A percentile compares a stretch with the other conserved stretches of the same genome.
phyloP scores from a whole-genome alignment of 2,888 invertebrate species.

The Gymnocheta viridis region DNA sequence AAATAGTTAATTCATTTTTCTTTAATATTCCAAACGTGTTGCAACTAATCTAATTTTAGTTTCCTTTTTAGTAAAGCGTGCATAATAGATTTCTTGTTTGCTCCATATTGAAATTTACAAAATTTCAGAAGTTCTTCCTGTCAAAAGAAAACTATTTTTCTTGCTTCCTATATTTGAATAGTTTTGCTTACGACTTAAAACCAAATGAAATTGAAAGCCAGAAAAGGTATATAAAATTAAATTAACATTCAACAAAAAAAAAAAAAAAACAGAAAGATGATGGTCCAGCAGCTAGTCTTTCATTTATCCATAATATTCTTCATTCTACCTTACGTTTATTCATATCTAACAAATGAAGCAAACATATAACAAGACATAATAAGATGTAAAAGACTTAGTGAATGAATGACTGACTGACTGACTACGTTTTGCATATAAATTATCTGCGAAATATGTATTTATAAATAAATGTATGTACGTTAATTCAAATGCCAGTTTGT shows the following conservation, averaged over 20 bases:
- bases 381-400: conserved; percentile 9
- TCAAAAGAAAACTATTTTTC: conserved; percentile 6
- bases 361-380: conserved; percentile 29
- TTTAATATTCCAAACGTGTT: not conserved
- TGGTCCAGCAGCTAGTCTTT: conserved; percentile 5
- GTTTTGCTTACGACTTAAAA: conserved; percentile 1
- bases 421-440: conserved; percentile 71
- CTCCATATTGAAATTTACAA: not conserved
- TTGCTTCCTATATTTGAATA: not conserved
- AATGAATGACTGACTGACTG: conserved; percentile 25
- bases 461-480: conserved; percentile 50
- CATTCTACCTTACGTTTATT: not conserved
- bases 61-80: not conserved
- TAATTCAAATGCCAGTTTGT: conserved; percentile 57
- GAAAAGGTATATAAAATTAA: not conserved
- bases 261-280: not conserved
- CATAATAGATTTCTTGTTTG: not conserved
- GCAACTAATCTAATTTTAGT: not conserved
- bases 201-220: not conserved
- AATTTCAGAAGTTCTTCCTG: not conserved
- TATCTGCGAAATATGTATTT: conserved; percentile 68
- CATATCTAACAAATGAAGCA: conserved; percentile 21
- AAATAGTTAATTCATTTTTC: too few species aligned
- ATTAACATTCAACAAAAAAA: conserved; percentile 7
- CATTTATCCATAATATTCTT: not conserved